These are phyloP conservation scores for Oreotrochilus melanogaster DNA, from an alignment of 2,113 vertebrate genomes.

Conservation along the genomic window DNA sequence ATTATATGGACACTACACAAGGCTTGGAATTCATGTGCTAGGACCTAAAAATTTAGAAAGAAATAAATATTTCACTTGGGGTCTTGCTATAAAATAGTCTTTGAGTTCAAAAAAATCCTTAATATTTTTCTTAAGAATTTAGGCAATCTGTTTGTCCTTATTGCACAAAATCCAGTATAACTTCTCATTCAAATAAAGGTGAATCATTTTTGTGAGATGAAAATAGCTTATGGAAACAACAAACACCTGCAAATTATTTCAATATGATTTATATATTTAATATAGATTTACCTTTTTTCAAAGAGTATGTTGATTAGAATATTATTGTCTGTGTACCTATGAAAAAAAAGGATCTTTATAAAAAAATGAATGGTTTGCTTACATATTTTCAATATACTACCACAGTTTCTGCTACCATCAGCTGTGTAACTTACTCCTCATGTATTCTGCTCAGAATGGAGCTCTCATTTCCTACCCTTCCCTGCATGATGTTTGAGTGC, in stretches of 20 bases:
- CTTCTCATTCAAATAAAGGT: conserved; percentile 56
- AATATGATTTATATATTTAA: background rate
- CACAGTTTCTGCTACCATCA: background rate
- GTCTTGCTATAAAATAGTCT: background rate
- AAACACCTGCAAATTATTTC: background rate
- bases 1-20: background rate
- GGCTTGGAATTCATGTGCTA: background rate
- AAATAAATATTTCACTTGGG: conserved; percentile 16
- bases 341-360: background rate
- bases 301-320: background rate
- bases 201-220: conserved; percentile 21
- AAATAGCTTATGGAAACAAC: background rate
- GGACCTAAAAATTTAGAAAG: background rate
- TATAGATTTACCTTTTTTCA: background rate
- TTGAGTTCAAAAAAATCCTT: background rate
- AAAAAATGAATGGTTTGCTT: background rate
- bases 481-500: conserved; percentile 2
- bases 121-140: conserved; percentile 35
- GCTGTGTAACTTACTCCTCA: background rate
- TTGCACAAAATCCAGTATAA: conserved; percentile 1
- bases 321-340: background rate
- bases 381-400: background rate
- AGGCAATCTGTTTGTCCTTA: background rate
- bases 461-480: conserved; percentile 20
- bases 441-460: background rate